phyloP scores from a whole-genome alignment of 2,888 invertebrate genomes.

The Heliconius charithonia region DNA sequence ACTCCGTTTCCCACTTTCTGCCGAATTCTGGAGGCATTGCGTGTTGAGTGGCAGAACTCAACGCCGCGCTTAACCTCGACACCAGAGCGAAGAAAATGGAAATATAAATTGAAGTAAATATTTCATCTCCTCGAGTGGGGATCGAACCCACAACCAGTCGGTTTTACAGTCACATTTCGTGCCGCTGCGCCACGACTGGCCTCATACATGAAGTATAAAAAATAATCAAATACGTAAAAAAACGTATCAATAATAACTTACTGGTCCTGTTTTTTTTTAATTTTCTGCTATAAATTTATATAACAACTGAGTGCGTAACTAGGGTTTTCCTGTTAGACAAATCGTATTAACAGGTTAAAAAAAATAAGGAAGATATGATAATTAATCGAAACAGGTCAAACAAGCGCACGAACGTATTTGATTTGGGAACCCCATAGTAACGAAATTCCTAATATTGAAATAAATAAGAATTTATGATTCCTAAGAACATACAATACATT shows the following conservation, averaged over 20 bases:
- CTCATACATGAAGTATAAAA: not conserved
- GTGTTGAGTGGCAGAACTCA: too few species aligned
- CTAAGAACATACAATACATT: not conserved
- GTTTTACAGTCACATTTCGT: too few species aligned
- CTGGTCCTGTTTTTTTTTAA: not conserved
- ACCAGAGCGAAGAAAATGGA: too few species aligned
- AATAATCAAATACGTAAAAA: not conserved
- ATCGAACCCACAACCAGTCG: too few species aligned
- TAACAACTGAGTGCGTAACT: not conserved
- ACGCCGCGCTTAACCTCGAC: too few species aligned
- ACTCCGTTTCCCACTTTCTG: too few species aligned
- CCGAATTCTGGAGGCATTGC: too few species aligned
- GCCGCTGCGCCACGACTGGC: too few species aligned
- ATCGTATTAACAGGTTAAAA: not conserved
- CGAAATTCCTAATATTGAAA: not conserved
- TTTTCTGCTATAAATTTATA: not conserved
- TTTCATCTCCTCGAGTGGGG: too few species aligned
- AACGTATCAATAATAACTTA: not conserved
- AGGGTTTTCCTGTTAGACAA: not conserved
- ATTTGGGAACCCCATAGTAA: not conserved
- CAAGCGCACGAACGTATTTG: not conserved
- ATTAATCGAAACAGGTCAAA: not conserved
- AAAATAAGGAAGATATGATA: not conserved
- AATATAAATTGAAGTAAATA: too few species aligned
- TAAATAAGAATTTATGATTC: not conserved